Conservation (phyloP, 2,113 vertebrate species). For the Leptobrachium ailaonicum region DNA sequence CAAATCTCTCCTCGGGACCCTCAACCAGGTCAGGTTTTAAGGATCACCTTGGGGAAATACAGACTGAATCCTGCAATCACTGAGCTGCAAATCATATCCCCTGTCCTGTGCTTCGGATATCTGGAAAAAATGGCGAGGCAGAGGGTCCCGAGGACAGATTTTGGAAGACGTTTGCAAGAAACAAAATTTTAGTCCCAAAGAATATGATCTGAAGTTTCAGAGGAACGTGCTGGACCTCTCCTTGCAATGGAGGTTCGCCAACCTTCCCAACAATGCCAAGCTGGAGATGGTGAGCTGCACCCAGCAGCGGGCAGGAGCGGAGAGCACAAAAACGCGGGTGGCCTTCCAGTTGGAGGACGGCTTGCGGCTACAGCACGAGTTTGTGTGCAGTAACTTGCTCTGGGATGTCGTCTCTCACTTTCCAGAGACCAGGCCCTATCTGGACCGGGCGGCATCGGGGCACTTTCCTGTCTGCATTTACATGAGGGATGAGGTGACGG, state of each 20-base stretch:
- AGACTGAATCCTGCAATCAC: too few species aligned
- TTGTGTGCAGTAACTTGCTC: slow-evolving; percentile 78
- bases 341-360: slow-evolving; percentile 88
- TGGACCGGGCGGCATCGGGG: slow-evolving; percentile 72
- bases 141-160: too few species aligned
- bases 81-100: too few species aligned
- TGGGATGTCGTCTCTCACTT: slow-evolving; percentile 90
- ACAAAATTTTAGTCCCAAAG: slow-evolving; percentile 81
- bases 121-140: too few species aligned
- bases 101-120: too few species aligned
- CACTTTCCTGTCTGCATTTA: slow-evolving; percentile 79
- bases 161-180: slow-evolving; percentile 88
- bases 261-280: slow-evolving; percentile 94
- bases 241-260: slow-evolving; percentile 90
- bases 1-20: too few species aligned
- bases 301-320: slow-evolving; percentile 63
- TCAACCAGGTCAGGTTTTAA: too few species aligned
- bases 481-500: slow-evolving; percentile 83
- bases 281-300: slow-evolving; percentile 87
- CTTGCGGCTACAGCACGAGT: slow-evolving; percentile 80
- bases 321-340: slow-evolving; percentile 80
- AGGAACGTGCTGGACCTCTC: slow-evolving; percentile 86
- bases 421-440: slow-evolving; percentile 75
- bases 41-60: too few species aligned
- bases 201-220: slow-evolving; percentile 92